Conservation (phyloP, 2,888 invertebrate genomes). For the Mechanitis messenoides region DNA sequence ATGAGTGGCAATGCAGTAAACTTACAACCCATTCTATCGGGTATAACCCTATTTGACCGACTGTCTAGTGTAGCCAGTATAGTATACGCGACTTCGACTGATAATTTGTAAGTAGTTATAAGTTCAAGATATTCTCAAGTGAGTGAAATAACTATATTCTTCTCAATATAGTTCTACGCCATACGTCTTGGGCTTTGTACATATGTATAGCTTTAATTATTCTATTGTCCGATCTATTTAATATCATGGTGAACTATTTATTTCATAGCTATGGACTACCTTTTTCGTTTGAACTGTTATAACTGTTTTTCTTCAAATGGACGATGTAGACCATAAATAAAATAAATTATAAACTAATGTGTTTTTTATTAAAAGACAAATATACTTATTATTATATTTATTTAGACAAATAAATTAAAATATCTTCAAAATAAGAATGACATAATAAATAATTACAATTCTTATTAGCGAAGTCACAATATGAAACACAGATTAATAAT, state of each 20-base stretch:
- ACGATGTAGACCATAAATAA: conserved; percentile 66
- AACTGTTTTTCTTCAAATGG: conserved; percentile 54
- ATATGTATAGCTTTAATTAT: conserved; percentile 51
- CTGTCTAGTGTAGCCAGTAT: conserved; percentile 55
- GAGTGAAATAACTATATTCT: conserved; percentile 13
- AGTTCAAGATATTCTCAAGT: conserved; percentile 18
- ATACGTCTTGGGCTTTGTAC: conserved; percentile 58
- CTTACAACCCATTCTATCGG: conserved; percentile 45
- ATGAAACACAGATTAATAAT: conserved; percentile 45
- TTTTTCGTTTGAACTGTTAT: conserved; percentile 68
- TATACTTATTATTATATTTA: conserved; percentile 70
- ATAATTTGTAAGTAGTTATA: conserved; percentile 63
- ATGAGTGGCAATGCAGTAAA: conserved; percentile 78
- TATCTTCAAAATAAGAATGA: conserved; percentile 60
- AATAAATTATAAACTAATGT: conserved; percentile 43
- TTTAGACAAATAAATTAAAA: conserved; percentile 74
- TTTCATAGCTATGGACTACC: conserved; percentile 63
- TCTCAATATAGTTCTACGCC: conserved; percentile 38
- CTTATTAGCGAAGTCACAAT: conserved; percentile 48
- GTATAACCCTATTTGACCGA: conserved; percentile 52
- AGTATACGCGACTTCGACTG: conserved; percentile 63
- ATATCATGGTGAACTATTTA: conserved; percentile 59
- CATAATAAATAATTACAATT: conserved; percentile 63
- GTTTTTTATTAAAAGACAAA: conserved; percentile 26
- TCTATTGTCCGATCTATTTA: conserved; percentile 40